phyloP scores from a whole-genome alignment of 2,797 vertebrate genomes.

The Ciconia nigra region DNA sequence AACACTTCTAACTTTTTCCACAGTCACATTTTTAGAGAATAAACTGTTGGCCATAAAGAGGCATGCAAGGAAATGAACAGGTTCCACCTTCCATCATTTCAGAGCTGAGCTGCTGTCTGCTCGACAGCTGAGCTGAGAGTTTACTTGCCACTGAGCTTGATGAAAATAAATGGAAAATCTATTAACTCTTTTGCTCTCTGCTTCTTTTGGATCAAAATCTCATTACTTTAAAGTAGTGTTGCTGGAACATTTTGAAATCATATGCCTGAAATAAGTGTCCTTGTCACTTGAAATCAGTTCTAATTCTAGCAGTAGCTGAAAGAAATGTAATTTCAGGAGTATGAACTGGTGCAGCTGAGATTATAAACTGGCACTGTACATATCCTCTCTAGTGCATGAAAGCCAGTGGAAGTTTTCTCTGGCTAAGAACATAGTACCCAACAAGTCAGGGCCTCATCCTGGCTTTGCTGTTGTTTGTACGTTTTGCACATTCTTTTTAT shows the following conservation, averaged over 20 bases:
- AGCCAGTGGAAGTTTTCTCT: background rate
- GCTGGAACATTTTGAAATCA: background rate
- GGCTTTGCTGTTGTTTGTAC: background rate
- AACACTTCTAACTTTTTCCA: slow-evolving; percentile 33
- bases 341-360: background rate
- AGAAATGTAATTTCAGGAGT: background rate
- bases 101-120: background rate
- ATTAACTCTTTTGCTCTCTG: background rate
- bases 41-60: background rate
- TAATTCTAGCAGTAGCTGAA: background rate
- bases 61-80: background rate
- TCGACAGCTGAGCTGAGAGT: background rate
- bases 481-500: background rate
- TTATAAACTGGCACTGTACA: background rate
- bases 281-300: background rate
- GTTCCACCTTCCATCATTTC: background rate
- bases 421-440: background rate
- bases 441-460: background rate
- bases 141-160: background rate
- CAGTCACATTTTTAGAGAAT: slow-evolving; percentile 15
- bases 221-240: background rate
- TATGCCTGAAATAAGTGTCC: background rate
- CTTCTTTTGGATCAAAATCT: background rate
- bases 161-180: background rate
- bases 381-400: background rate